Evolutionary conservation across 2,797 vertebrate species (phyloP), one percentile per base, ranked within the genome.

Genomic region (Gymnoscopelus microlampas): DNA sequence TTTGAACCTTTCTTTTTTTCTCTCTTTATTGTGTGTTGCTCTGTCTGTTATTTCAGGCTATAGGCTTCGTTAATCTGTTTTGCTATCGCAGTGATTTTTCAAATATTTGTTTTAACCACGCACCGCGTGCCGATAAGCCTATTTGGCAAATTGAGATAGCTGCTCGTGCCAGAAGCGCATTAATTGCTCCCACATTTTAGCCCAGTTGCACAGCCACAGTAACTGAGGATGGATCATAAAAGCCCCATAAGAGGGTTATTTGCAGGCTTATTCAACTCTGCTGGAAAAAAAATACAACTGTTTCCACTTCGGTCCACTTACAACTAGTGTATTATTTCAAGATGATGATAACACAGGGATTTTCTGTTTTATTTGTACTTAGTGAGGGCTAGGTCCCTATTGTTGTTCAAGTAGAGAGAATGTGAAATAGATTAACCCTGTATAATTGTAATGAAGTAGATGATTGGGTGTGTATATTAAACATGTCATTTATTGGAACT

Each of bases 101-200:
- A 82, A 82, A 86, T 87, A 82, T 83, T 85, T 88, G 60, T 82
- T 90, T 78, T 84, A 35, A 85, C 93, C 94, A 92, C 92, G 93
- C 81, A 86, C 85, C 90, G 90, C 91, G 92, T 64, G 85, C 91
- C 91, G 82, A 95, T 93, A 92, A 95, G 93, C 88, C 87, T 85
- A 89, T 93, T 91, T 95, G 94, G 95, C 94, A 93, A 92, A 91
- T 67, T 29, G 61, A 81, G 87, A 87, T 56, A 6, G 78, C 72
- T 77, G 0, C 75, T 71, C 9, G 54, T 87, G 93, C 94, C 95
- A 95, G 67, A 84, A 87, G 91, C 62, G 80, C 88, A 94, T 91
- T 94, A 95, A 95, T 94, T 95, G 93, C 94, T 94, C 92, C 91
- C 92, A 93, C 81, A 85, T 92, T 35, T 91, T 87, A 83, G 71